phyloP scores from a whole-genome alignment of 2,113 vertebrate genomes.

The Girardinichthys multiradiatus region DNA sequence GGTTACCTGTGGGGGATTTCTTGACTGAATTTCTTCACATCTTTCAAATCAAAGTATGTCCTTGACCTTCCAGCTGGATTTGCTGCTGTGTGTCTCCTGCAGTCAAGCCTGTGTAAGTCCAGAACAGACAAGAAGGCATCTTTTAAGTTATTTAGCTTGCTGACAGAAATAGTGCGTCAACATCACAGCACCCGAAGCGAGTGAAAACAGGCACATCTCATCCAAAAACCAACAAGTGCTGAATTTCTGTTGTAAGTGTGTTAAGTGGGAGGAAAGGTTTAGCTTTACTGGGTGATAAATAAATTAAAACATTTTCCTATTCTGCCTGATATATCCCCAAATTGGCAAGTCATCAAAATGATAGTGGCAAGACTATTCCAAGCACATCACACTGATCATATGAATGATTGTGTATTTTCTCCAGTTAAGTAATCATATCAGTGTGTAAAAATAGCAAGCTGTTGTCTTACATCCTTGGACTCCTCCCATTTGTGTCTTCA shows the following conservation, averaged over 20 bases:
- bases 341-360: slow-evolving; percentile 3
- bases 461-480: slow-evolving; percentile 27
- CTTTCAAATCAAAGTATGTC: slow-evolving; percentile 19
- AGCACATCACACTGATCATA: not conserved
- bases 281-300: not conserved
- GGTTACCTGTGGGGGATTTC: slow-evolving; percentile 2
- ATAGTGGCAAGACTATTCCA: not conserved
- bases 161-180: slow-evolving; percentile 28
- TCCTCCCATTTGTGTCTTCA: slow-evolving; percentile 31
- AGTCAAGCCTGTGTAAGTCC: slow-evolving; percentile 9
- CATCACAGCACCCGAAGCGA: slow-evolving; percentile 1
- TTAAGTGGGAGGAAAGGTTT: not conserved
- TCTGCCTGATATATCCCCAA: not conserved
- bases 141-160: slow-evolving; percentile 27
- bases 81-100: slow-evolving; percentile 9
- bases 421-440: slow-evolving; percentile 4
- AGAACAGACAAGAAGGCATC: slow-evolving; percentile 11
- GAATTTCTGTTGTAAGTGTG: slow-evolving; percentile 7
- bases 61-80: slow-evolving; percentile 7
- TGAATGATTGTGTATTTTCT: not conserved
- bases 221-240: not conserved
- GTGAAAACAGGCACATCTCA: not conserved
- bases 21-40: not conserved
- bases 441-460: not conserved
- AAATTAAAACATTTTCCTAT: not conserved